A percentile compares a stretch with the other conserved stretches of the same genome.
These are phyloP conservation scores for Dicyrtomina minuta DNA, from an alignment of 2,888 invertebrate species.

Conservation along the genomic window DNA sequence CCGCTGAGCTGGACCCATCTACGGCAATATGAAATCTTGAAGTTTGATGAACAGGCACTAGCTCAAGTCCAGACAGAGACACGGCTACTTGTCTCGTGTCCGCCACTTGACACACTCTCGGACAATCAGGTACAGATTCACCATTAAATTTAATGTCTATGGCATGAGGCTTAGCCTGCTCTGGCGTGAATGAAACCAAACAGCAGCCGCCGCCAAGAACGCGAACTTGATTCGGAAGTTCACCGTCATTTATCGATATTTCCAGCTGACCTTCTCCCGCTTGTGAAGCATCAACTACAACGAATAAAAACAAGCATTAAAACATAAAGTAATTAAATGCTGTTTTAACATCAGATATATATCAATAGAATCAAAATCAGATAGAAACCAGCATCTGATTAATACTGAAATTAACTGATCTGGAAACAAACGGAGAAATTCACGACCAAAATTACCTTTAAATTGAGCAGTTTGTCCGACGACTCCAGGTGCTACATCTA, in stretches of 20 bases:
- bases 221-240: constrained; percentile 95
- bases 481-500: constrained; percentile 88
- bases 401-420: too few species aligned
- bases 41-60: constrained; percentile 80
- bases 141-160: constrained; percentile 96
- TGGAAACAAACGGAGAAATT: too few species aligned
- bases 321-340: not conserved
- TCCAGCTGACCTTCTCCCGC: constrained; percentile 99
- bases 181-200: constrained; percentile 90
- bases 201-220: constrained; percentile 94
- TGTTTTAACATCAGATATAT: too few species aligned
- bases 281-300: constrained; percentile 88
- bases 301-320: constrained; percentile 5
- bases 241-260: constrained; percentile 98
- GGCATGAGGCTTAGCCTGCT: constrained; percentile 83
- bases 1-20: constrained; percentile 70
- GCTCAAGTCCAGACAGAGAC: constrained; percentile 73
- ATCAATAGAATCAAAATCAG: too few species aligned
- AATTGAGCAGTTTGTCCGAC: constrained; percentile 97
- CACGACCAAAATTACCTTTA: too few species aligned
- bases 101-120: constrained; percentile 81
- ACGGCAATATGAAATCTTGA: constrained; percentile 78
- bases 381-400: too few species aligned
- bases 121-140: constrained; percentile 82
- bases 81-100: constrained; percentile 75